A percentile compares a stretch with the other conserved stretches of the same genome.
Evolutionary conservation across 2,888 invertebrate genomes (phyloP).

Genomic region (Tetragnatha montana): DNA sequence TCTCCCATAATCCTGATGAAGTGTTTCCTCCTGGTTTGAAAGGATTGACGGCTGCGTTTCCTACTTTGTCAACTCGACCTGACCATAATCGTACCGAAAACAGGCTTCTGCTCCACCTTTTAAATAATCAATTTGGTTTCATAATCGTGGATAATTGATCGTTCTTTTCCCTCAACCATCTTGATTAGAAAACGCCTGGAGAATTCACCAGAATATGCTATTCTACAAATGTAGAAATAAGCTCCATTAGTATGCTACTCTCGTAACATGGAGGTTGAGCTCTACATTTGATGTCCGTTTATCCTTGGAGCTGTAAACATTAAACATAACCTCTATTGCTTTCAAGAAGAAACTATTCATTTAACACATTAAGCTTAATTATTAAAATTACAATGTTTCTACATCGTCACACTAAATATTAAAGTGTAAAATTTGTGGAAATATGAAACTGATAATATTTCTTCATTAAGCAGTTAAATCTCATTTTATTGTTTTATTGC

Average conservation of each 20-base stretch:
- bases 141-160: constrained; percentile 7
- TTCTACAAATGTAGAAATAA: not conserved
- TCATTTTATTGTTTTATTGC: too few species aligned
- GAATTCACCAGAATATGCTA: not conserved
- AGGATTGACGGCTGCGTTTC: constrained; percentile 24
- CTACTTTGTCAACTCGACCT: not conserved
- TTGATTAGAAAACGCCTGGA: not conserved
- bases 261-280: not conserved
- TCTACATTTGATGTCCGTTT: not conserved
- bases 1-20: constrained; percentile 1
- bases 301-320: not conserved
- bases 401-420: too few species aligned
- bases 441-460: too few species aligned
- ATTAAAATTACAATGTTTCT: too few species aligned
- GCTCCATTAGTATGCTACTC: not conserved
- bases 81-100: not conserved
- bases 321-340: too few species aligned
- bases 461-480: too few species aligned
- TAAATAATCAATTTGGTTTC: constrained; percentile 12
- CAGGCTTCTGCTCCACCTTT: not conserved
- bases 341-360: too few species aligned
- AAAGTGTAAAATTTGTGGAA: too few species aligned
- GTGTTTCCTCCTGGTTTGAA: constrained; percentile 39
- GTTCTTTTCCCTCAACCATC: not conserved
- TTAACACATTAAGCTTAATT: too few species aligned